Evolutionary conservation across 2,797 vertebrate genomes (phyloP).

Genomic region (Propithecus perrieri): DNA sequence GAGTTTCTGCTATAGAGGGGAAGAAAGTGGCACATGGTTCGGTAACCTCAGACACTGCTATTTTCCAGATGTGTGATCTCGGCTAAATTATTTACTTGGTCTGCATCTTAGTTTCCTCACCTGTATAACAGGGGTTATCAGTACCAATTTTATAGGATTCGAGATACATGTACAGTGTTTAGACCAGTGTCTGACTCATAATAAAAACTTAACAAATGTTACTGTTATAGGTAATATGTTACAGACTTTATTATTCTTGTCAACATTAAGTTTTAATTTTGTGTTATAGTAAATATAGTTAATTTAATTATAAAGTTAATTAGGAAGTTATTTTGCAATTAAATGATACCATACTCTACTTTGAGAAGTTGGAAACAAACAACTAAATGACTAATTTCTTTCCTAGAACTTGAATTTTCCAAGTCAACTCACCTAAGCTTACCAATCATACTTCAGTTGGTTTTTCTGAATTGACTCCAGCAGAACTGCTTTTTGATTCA

Average conservation of each 20-base stretch:
- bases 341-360: neutral
- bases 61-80: neutral
- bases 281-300: neutral
- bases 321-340: constrained; percentile 37
- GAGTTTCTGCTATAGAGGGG: neutral
- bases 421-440: neutral
- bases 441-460: neutral
- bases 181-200: neutral
- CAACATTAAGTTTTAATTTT: neutral
- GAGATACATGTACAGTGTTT: neutral
- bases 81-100: neutral
- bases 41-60: neutral
- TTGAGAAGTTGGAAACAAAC: neutral
- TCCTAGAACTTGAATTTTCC: constrained; percentile 31
- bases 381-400: neutral
- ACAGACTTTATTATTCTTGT: neutral
- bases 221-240: neutral
- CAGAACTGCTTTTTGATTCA: constrained; percentile 44
- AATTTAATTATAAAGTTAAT: neutral
- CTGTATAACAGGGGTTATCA: neutral
- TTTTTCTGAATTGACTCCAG: constrained; percentile 21
- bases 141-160: neutral
- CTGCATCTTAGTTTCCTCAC: neutral
- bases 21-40: neutral
- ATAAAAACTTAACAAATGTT: neutral